phyloP scores from a whole-genome alignment of 64 coral and sea anemone genomes.

The Dendronephthya gigantea region DNA sequence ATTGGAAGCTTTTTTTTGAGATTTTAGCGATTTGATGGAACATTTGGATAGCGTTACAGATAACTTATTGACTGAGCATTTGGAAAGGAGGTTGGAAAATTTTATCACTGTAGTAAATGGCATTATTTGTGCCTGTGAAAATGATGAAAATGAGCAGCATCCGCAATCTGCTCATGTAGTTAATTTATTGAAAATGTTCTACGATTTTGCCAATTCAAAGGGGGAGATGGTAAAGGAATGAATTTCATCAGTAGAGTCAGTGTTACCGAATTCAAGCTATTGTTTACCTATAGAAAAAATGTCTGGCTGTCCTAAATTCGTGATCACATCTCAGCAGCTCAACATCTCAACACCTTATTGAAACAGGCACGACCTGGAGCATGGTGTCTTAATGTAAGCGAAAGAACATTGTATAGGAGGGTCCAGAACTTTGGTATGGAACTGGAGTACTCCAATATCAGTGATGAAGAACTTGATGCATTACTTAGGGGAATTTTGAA shows the following conservation, averaged over 20 bases:
- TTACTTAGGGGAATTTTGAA: slow-evolving; percentile 6
- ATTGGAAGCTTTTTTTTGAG: neutral
- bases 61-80: too few relatives aligned
- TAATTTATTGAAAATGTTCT: neutral
- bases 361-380: slow-evolving; percentile 24
- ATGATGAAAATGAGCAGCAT: too few relatives aligned
- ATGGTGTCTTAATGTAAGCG: slow-evolving; percentile 36
- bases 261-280: neutral
- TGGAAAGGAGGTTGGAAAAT: too few relatives aligned
- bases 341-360: neutral
- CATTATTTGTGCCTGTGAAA: too few relatives aligned
- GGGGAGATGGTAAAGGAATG: neutral
- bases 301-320: slow-evolving; percentile 30
- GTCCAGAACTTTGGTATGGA: slow-evolving; percentile 25
- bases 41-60: too few relatives aligned
- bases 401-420: slow-evolving; percentile 36
- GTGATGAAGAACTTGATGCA: slow-evolving; percentile 21
- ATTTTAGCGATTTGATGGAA: too few relatives aligned
- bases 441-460: slow-evolving; percentile 17
- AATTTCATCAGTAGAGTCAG: neutral
- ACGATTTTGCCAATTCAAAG: neutral
- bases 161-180: too few relatives aligned
- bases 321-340: slow-evolving; percentile 24
- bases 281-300: slow-evolving; percentile 4
- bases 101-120: too few relatives aligned